These are phyloP conservation scores for Penaeus vannamei DNA, from an alignment of 1,140 invertebrate genomes.

Conservation along the genomic window DNA sequence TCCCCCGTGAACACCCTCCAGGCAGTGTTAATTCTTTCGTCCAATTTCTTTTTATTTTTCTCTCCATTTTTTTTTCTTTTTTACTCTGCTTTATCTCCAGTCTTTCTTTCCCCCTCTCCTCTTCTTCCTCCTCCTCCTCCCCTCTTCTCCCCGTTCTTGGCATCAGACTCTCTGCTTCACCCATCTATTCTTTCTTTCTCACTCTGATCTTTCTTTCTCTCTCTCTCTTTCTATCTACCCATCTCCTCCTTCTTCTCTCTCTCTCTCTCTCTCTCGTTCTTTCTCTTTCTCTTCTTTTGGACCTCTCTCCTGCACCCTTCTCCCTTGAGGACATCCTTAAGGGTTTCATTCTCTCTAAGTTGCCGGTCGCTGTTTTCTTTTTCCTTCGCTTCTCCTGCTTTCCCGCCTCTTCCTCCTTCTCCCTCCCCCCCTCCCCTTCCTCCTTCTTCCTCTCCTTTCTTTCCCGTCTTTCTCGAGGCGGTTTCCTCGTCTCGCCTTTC, in stretches of 20 bases:
- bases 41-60: constrained; percentile 1
- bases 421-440: background rate
- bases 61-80: background rate
- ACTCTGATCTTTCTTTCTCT: background rate
- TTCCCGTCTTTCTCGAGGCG: background rate
- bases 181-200: constrained; percentile 2
- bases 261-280: constrained; percentile 4
- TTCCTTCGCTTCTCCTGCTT: background rate
- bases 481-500: background rate
- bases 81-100: background rate
- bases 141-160: too few species aligned
- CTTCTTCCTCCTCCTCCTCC: background rate
- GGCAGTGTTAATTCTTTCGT: background rate
- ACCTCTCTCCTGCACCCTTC: background rate
- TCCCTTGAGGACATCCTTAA: constrained; percentile 24
- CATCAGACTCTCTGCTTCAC: background rate
- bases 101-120: background rate
- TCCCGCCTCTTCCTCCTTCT: background rate
- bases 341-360: constrained; percentile 43
- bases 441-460: background rate
- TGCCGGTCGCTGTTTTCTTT: constrained; percentile 43
- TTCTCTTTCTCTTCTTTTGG: constrained; percentile 11
- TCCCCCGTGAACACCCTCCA: background rate
- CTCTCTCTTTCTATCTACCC: constrained; percentile 4
- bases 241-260: background rate